Evolutionary conservation across 2,113 vertebrate genomes (phyloP).

Genomic region (Vombatus ursinus): DNA sequence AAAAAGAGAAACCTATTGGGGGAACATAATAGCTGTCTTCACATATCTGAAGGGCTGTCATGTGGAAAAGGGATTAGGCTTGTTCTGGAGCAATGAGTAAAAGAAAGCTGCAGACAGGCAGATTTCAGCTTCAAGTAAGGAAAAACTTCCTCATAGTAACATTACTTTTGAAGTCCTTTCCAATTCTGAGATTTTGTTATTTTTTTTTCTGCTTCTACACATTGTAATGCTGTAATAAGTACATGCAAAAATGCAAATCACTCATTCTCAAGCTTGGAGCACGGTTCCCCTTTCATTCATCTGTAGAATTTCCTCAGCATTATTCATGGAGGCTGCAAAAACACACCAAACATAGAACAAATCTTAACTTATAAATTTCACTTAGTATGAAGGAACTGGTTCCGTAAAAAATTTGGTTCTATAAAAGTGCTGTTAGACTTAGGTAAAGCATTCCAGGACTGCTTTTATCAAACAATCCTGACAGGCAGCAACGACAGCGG

Average conservation of each 20-base stretch:
- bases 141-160: background rate
- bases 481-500: constrained; percentile 47
- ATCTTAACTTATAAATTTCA: constrained; percentile 44
- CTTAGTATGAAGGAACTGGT: constrained; percentile 21
- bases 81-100: background rate
- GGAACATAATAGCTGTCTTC: background rate
- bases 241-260: background rate
- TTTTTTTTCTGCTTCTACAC: background rate
- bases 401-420: constrained; percentile 47
- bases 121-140: background rate
- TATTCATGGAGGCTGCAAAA: background rate
- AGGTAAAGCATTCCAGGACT: constrained; percentile 55
- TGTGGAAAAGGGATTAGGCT: background rate
- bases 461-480: background rate
- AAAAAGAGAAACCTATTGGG: background rate
- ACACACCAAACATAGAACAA: background rate
- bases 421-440: constrained; percentile 58
- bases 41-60: background rate
- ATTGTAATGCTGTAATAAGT: background rate
- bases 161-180: background rate
- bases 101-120: background rate
- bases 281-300: background rate
- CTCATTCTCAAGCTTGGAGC: background rate
- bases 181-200: background rate
- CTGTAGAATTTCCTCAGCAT: background rate